These are phyloP conservation scores for Trissolcus japonicus DNA, from an alignment of 2,888 invertebrate species.

Conservation along the genomic window DNA sequence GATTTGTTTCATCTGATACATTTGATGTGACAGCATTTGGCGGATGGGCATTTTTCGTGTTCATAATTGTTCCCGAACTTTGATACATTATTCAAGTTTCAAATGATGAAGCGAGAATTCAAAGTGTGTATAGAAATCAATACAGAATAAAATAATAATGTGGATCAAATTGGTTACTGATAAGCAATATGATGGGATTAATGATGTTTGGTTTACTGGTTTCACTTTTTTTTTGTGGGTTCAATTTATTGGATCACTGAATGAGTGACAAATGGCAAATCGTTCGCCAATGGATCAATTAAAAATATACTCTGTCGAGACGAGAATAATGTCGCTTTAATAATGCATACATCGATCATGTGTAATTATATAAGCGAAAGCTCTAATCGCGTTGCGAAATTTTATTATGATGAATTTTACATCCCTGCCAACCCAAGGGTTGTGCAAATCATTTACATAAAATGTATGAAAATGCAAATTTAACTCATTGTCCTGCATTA, in stretches of 20 bases:
- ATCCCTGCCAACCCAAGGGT: neutral
- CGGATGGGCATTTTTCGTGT: too few species aligned
- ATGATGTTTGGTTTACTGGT: neutral
- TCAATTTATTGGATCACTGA: neutral
- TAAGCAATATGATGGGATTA: too few species aligned
- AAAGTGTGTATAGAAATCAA: too few species aligned
- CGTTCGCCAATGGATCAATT: neutral
- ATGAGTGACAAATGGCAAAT: neutral
- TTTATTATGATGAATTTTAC: neutral
- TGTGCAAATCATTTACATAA: neutral
- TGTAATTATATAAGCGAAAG: conserved; percentile 48
- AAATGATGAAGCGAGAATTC: too few species aligned
- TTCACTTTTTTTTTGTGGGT: neutral
- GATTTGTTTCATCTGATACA: too few species aligned
- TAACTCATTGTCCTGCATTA: too few species aligned
- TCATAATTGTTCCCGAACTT: too few species aligned
- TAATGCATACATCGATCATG: conserved; percentile 46
- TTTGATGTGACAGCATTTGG: too few species aligned
- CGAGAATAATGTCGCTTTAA: conserved; percentile 30
- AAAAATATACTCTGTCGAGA: neutral
- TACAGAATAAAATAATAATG: too few species aligned
- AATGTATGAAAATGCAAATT: neutral
- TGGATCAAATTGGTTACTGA: too few species aligned
- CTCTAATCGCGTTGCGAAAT: conserved; percentile 35
- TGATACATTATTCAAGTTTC: too few species aligned